Base-by-base conservation (phyloP, 2,888 invertebrate genomes). In the Lithophane semibrunnea region DNA sequence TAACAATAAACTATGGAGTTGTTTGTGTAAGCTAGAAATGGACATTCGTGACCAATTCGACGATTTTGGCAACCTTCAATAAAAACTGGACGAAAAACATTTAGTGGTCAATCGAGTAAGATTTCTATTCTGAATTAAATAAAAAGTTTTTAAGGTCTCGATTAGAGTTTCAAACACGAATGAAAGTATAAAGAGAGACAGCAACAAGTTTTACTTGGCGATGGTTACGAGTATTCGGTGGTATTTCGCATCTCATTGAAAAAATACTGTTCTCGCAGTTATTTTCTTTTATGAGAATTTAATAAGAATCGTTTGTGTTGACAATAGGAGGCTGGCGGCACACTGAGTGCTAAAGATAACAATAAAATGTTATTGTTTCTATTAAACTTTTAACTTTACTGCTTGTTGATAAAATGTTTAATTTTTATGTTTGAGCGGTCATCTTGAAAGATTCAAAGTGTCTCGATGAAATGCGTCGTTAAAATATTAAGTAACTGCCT, bases 261-360 rank as follows among this genome's bases (percentile, higher is more conserved):
- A 84, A 84, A 70, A 82, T 69, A 83, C 78, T 79, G 70, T 63
- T 76, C 79, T 77, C 85, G 71, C 79, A 83, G 84, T 88, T 88
- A 86, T 87, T 89, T 89, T 80, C 83, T 89, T 87, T 87, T 86
- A 80, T 84, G 84, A 84, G 90, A 90, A 89, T 90, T 90, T 88
- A 90, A 89, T 90, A 89, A 87, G 81, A 88, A 83, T 73, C 63
- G 83, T 86, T 73, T 79, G 64, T 79, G 60, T 73, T 82, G 67
- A 71, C 65, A 66, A 79, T 63, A 72, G 42, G 49, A 60, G 49
- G 71, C 74, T 60, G n/a, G 73, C 52, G 58, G 73, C 47, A 76
- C 73, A 81, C 76, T 54, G 64, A 29, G 66, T 18, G 66, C 69
- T 37, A n/a, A 74, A 75, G 37, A 67, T 67, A 67, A 72, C 67